phyloP scores from a whole-genome alignment of 2,888 invertebrate species.

The Perithous albicinctus region DNA sequence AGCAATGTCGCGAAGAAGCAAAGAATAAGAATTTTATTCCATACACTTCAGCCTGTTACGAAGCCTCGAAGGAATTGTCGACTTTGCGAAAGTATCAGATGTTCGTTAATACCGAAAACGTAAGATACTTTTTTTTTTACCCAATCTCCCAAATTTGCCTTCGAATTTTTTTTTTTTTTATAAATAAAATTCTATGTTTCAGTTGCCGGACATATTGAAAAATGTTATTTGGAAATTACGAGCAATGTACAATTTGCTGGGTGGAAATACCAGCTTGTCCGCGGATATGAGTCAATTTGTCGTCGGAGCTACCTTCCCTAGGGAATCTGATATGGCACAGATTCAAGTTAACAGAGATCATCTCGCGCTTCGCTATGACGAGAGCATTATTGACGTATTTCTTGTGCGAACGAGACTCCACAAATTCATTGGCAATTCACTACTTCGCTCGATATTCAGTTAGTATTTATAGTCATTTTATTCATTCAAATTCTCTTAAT shows the following conservation, averaged over 20 bases:
- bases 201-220: constrained; percentile 77
- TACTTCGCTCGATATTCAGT: constrained; percentile 79
- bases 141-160: constrained; percentile 20
- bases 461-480: constrained; percentile 56
- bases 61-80: constrained; percentile 81
- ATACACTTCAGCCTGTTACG: constrained; percentile 81
- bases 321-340: constrained; percentile 74
- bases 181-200: constrained; percentile 24
- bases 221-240: constrained; percentile 75
- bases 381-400: constrained; percentile 76
- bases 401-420: constrained; percentile 80
- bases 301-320: constrained; percentile 77
- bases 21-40: constrained; percentile 75
- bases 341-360: constrained; percentile 76
- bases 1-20: constrained; percentile 76
- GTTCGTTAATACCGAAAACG: constrained; percentile 75
- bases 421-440: constrained; percentile 77
- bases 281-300: constrained; percentile 71
- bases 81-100: constrained; percentile 80
- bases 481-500: neutral
- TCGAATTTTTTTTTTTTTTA: neutral
- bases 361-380: constrained; percentile 74
- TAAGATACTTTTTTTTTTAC: constrained; percentile 67
- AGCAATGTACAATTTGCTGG: constrained; percentile 78
- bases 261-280: constrained; percentile 74